Evolutionary conservation across 2,113 vertebrate genomes (phyloP).

Genomic region (Isurus oxyrinchus): DNA sequence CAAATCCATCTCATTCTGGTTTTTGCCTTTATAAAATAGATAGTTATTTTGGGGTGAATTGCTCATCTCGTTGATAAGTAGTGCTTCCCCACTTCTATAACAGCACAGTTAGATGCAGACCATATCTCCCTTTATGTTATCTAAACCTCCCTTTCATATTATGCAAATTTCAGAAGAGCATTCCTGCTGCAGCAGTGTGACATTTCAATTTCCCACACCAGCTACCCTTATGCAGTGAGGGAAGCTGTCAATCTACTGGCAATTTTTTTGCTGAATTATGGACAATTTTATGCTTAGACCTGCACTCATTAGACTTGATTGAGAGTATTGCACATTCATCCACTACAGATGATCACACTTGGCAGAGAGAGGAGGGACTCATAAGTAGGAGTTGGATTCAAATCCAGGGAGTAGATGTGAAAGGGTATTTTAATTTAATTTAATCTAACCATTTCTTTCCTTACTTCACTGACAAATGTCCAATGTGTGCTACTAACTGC

Average conservation of each 20-base stretch:
- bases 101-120: background rate
- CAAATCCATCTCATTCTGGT: background rate
- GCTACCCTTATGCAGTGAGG: background rate
- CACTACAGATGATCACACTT: background rate
- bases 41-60: background rate
- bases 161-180: background rate
- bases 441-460: background rate
- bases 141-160: background rate
- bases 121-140: background rate
- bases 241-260: background rate
- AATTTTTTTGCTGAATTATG: slow-evolving; percentile 26
- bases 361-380: background rate
- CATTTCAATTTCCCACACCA: background rate
- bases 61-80: background rate
- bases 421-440: background rate
- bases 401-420: background rate
- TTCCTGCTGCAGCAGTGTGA: background rate
- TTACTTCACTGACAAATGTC: background rate
- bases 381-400: background rate
- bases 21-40: background rate
- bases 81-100: background rate
- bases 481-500: background rate
- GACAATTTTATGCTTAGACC: slow-evolving; percentile 14
- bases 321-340: background rate
- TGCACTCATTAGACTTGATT: background rate